Conservation (phyloP, 1,140 invertebrate genomes). For the Leptoteleia sp. region DNA sequence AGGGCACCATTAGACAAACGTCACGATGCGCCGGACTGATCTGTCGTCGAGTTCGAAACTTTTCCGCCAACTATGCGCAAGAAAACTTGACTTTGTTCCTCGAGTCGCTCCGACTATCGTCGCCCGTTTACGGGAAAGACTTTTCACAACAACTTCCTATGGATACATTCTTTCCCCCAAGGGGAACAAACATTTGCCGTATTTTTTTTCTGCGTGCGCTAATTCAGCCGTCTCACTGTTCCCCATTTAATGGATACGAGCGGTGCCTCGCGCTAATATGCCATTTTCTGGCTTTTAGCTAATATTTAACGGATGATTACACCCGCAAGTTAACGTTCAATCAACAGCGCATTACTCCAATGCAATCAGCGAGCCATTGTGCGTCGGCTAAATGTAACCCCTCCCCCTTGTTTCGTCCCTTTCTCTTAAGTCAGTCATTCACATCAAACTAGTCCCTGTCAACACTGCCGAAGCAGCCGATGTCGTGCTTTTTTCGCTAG, state of each 20-base stretch:
- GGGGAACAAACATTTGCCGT: background rate
- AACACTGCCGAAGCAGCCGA: constrained; percentile 39
- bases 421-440: constrained; percentile 70
- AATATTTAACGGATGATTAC: constrained; percentile 55
- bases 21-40: constrained; percentile 17
- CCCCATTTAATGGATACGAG: background rate
- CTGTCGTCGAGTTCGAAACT: constrained; percentile 52
- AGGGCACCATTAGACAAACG: constrained; percentile 40
- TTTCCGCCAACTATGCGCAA: constrained; percentile 36
- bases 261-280: constrained; percentile 11
- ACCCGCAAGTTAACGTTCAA: constrained; percentile 61
- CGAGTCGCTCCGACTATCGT: constrained; percentile 13
- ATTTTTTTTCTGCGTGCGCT: too few species aligned
- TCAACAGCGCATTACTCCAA: constrained; percentile 69
- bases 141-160: constrained; percentile 21
- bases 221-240: background rate
- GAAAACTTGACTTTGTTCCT: constrained; percentile 42
- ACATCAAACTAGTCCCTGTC: constrained; percentile 69
- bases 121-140: constrained; percentile 28
- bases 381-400: constrained; percentile 55
- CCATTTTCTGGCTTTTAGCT: constrained; percentile 38
- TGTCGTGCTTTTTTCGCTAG: constrained; percentile 31
- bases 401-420: constrained; percentile 10
- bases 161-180: background rate
- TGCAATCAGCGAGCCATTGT: constrained; percentile 72